Conservation (phyloP, 2,113 vertebrate species). For the Odontesthes bonariensis region DNA sequence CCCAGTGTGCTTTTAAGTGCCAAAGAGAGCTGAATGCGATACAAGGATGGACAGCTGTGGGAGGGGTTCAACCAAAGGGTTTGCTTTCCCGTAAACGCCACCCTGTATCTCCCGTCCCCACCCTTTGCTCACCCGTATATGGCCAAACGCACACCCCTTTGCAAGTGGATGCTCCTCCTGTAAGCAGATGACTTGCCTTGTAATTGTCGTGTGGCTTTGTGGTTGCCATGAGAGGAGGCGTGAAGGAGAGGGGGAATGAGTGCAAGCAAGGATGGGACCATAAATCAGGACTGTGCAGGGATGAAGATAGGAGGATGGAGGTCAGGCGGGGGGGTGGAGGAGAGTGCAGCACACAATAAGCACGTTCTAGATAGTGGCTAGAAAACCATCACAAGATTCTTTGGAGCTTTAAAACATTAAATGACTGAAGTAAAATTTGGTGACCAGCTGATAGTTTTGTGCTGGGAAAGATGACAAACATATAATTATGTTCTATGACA, state of each 20-base stretch:
- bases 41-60: constrained; percentile 19
- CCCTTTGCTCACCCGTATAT: not conserved
- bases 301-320: constrained; percentile 54
- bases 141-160: constrained; percentile 16
- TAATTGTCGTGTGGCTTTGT: constrained; percentile 58
- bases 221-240: constrained; percentile 38
- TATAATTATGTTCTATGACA: not conserved
- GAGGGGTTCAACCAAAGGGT: constrained; percentile 3
- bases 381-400: constrained; percentile 2
- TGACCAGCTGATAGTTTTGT: not conserved
- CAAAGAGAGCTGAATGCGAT: not conserved
- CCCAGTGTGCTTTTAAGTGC: not conserved
- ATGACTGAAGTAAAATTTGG: constrained; percentile 16
- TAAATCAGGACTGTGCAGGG: constrained; percentile 68
- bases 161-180: constrained; percentile 52
- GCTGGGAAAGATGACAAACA: not conserved
- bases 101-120: not conserved
- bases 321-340: constrained; percentile 25
- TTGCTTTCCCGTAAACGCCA: constrained; percentile 50
- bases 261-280: constrained; percentile 44
- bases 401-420: constrained; percentile 10
- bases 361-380: constrained; percentile 26
- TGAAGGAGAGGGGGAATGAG: constrained; percentile 47
- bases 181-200: constrained; percentile 41
- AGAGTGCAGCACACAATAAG: constrained; percentile 6